Evolutionary conservation across 2,113 vertebrate genomes (phyloP).

Genomic region (Ochotona curzoniae): DNA sequence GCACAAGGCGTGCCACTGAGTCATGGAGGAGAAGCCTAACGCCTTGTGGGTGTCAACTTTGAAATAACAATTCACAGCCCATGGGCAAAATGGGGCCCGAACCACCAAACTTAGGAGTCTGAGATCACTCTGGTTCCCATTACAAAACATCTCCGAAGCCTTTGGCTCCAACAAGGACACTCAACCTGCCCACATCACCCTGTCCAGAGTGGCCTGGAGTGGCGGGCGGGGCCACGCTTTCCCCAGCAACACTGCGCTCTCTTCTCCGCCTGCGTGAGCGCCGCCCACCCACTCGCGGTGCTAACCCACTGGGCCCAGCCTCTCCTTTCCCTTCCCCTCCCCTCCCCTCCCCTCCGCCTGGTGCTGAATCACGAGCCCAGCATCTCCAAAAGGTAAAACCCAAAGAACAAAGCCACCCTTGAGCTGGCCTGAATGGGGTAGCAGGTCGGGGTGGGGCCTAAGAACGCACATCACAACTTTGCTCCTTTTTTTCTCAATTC

Average conservation of each 20-base stretch:
- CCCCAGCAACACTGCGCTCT: slow-evolving; percentile 51
- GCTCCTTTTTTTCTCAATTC: not conserved
- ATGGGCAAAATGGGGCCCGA: not conserved
- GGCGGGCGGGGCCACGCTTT: slow-evolving; percentile 54
- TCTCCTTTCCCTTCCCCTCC: not conserved
- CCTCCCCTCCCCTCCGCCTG: slow-evolving; percentile 70
- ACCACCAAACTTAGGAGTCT: not conserved
- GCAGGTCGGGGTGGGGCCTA: slow-evolving; percentile 24
- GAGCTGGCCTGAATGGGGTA: not conserved
- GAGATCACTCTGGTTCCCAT: not conserved
- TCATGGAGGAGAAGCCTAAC: not conserved
- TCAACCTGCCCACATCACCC: not conserved
- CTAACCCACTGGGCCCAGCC: slow-evolving; percentile 62
- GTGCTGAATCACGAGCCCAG: slow-evolving; percentile 79
- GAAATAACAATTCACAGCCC: slow-evolving; percentile 48
- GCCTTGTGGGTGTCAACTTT: slow-evolving; percentile 33
- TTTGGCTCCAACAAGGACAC: slow-evolving; percentile 2
- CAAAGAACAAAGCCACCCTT: slow-evolving; percentile 74
- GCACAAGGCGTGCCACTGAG: too few relatives aligned
- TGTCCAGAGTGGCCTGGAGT: not conserved
- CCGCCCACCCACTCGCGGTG: slow-evolving; percentile 71
- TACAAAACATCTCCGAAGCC: slow-evolving; percentile 7
- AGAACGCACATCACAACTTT: slow-evolving; percentile 52
- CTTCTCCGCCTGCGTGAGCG: slow-evolving; percentile 55
- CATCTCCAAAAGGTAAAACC: slow-evolving; percentile 65